phyloP scores from a whole-genome alignment of 2,888 invertebrate genomes.

The Athalia cordata region DNA sequence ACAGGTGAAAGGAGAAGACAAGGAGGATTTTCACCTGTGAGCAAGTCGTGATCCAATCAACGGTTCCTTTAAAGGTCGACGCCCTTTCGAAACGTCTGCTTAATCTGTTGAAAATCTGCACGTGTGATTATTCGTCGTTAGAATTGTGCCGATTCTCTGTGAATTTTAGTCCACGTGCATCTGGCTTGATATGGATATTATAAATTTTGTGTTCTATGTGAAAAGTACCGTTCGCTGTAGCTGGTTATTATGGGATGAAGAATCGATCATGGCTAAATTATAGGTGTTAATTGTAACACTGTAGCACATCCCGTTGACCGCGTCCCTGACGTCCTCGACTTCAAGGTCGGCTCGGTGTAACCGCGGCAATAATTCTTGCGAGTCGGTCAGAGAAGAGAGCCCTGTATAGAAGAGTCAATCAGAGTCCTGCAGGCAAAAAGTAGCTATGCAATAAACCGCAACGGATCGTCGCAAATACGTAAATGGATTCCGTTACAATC shows the following conservation, averaged over 20 bases:
- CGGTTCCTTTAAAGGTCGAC: slow-evolving; percentile 61
- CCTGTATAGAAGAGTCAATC: background rate
- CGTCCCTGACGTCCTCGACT: slow-evolving; percentile 25
- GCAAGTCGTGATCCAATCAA: slow-evolving; percentile 55
- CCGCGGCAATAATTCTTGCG: slow-evolving; percentile 22
- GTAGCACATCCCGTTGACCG: background rate
- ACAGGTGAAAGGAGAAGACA: background rate
- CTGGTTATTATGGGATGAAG: too few relatives aligned
- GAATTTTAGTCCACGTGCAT: background rate
- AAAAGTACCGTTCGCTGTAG: too few relatives aligned
- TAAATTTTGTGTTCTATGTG: too few relatives aligned
- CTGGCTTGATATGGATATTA: too few relatives aligned
- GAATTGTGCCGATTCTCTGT: slow-evolving; percentile 1
- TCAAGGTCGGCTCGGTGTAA: slow-evolving; percentile 29
- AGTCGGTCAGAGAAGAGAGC: background rate
- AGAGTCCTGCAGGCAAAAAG: background rate
- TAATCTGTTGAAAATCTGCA: background rate
- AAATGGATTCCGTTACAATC: slow-evolving; percentile 30
- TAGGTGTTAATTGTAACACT: background rate
- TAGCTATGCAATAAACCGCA: background rate
- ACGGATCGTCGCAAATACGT: slow-evolving; percentile 1
- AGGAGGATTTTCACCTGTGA: slow-evolving; percentile 48
- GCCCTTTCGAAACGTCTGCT: slow-evolving; percentile 58
- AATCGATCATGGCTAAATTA: too few relatives aligned
- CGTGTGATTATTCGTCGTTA: background rate